Conservation (phyloP, 2,797 vertebrate species). For the Acipenser transmontanus region DNA sequence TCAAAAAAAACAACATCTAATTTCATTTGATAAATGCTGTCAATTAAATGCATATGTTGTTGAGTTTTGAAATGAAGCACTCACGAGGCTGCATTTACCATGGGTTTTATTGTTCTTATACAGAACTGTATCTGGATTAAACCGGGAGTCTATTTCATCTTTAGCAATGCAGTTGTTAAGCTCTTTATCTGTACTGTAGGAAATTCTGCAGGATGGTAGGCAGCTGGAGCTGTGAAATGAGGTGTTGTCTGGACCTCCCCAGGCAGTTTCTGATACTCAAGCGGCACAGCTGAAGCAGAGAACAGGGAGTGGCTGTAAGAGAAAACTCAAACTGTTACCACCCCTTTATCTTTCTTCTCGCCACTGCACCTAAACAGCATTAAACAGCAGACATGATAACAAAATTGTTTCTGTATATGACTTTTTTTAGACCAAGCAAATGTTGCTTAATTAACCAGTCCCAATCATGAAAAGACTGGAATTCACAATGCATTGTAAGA, state of each 20-base stretch:
- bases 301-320: conserved; percentile 71
- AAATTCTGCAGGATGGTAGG: conserved; percentile 77
- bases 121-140: neutral
- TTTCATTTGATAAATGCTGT: neutral
- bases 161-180: neutral
- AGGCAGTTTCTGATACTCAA: conserved; percentile 75
- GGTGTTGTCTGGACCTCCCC: conserved; percentile 73
- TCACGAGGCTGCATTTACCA: neutral
- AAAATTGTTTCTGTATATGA: too few relatives aligned
- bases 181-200: conserved; percentile 77
- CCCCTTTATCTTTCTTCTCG: too few relatives aligned
- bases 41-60: neutral
- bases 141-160: neutral
- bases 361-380: neutral
- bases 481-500: too few relatives aligned
- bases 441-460: too few relatives aligned
- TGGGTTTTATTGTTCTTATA: too few relatives aligned
- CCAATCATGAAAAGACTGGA: too few relatives aligned
- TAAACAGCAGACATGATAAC: too few relatives aligned
- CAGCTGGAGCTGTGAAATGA: conserved; percentile 78
- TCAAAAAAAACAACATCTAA: neutral
- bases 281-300: conserved; percentile 81
- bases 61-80: neutral
- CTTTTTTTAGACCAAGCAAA: too few relatives aligned
- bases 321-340: neutral